A percentile compares a stretch with the other conserved stretches of the same genome.
Conservation (phyloP, 2,888 invertebrate genomes). For the Pristionchus entomophagus region DNA sequence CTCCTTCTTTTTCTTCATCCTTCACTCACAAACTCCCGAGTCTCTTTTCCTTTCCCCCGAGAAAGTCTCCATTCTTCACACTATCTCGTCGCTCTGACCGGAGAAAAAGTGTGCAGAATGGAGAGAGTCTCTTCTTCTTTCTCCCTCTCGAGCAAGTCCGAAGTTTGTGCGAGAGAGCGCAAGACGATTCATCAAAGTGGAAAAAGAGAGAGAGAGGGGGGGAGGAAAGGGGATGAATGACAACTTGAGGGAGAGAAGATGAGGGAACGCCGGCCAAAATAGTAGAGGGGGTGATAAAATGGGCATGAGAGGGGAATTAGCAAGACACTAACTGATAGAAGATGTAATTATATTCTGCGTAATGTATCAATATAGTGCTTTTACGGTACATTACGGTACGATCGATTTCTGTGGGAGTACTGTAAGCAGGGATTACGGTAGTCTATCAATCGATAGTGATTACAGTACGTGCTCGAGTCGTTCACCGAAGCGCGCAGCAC, state of each 20-base stretch:
- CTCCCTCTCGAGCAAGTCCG: neutral
- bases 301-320: neutral
- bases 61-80: too few species aligned
- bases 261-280: neutral
- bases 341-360: too few species aligned
- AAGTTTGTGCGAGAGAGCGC: neutral
- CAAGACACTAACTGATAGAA: too few species aligned
- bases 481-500: conserved; percentile 74
- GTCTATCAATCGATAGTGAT: neutral
- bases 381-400: too few species aligned
- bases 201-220: neutral
- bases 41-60: too few species aligned
- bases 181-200: conserved; percentile 14
- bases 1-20: too few species aligned
- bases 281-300: neutral
- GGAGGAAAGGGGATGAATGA: neutral
- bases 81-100: too few species aligned
- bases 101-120: too few species aligned
- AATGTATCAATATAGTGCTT: too few species aligned
- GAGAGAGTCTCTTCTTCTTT: neutral
- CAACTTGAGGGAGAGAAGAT: neutral
- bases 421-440: neutral
- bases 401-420: too few species aligned
- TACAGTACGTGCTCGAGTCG: conserved; percentile 73
- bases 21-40: too few species aligned